Percentiles rank a stretch among this genome's conserved stretches.
Conservation (phyloP, 2,797 vertebrate genomes). For the Tamandua tetradactyla region DNA sequence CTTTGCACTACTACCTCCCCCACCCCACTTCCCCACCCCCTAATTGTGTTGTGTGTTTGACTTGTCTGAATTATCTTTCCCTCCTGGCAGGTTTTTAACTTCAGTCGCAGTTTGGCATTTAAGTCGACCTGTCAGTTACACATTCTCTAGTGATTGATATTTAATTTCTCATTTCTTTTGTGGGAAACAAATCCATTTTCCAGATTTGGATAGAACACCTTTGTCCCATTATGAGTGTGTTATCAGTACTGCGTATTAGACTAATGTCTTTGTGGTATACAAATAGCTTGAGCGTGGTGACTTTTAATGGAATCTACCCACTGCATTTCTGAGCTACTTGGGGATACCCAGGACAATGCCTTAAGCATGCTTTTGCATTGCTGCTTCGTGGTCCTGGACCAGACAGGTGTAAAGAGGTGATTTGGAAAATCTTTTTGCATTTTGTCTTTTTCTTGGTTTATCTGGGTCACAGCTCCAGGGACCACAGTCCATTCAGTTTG, state of each 20-base stretch:
- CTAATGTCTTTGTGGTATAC: background rate
- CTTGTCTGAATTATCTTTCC: background rate
- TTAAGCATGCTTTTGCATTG: background rate
- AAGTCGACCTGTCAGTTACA: background rate
- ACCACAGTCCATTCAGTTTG: too few species aligned
- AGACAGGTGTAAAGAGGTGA: background rate
- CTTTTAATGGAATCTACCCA: background rate
- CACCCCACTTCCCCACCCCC: fast-evolving
- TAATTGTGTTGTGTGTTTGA: background rate
- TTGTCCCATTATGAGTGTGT: background rate
- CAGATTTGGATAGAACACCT: background rate
- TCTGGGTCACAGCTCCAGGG: background rate
- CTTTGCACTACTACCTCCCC: background rate
- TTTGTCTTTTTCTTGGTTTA: background rate
- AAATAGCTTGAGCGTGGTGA: background rate
- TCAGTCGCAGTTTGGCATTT: background rate
- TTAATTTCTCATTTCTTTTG: too few species aligned
- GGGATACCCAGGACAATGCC: background rate
- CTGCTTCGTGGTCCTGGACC: background rate
- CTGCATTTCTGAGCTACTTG: background rate
- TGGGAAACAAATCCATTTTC: background rate
- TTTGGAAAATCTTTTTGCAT: background rate
- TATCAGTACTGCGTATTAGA: background rate
- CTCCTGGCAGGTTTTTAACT: background rate
- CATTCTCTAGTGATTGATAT: too few species aligned